Percentiles rank a stretch among this genome's conserved stretches.
Evolutionary conservation across 2,797 vertebrate genomes (phyloP).

Genomic region (Coccyzus lansbergi): DNA sequence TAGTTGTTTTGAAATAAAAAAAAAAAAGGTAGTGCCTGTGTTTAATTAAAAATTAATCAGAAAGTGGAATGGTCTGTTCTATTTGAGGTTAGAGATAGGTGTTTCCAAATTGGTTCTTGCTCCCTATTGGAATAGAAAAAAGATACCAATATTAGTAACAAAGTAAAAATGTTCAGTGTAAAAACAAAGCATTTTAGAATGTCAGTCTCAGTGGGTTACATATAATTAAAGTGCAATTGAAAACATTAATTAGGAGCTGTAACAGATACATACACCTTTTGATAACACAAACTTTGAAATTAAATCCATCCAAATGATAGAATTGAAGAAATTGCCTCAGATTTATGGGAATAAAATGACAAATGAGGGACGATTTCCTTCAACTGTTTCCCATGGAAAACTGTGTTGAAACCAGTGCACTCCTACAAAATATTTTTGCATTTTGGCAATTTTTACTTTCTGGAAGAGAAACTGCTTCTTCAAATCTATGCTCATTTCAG

Average conservation of each 20-base stretch:
- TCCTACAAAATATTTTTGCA: not conserved
- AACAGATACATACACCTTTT: not conserved
- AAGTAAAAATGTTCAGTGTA: not conserved
- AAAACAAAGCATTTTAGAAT: not conserved
- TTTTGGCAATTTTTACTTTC: not conserved
- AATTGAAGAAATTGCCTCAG: not conserved
- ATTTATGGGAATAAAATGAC: not conserved
- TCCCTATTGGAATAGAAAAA: not conserved
- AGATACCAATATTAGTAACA: not conserved
- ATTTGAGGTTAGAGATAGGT: not conserved
- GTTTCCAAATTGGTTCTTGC: not conserved
- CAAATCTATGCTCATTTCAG: not conserved
- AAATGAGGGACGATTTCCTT: not conserved
- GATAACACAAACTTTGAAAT: not conserved
- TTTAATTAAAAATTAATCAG: not conserved
- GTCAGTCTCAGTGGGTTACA: fast-evolving
- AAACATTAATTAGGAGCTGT: not conserved
- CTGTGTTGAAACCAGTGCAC: not conserved
- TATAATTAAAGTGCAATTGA: not conserved
- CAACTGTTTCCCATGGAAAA: not conserved
- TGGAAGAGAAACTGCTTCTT: not conserved
- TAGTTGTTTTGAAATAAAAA: not conserved
- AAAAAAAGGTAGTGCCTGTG: not conserved
- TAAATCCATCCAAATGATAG: not conserved
- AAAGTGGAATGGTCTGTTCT: not conserved